Base-by-base conservation (phyloP, 2,113 vertebrate genomes). In the Erpornis zantholeuca region DNA sequence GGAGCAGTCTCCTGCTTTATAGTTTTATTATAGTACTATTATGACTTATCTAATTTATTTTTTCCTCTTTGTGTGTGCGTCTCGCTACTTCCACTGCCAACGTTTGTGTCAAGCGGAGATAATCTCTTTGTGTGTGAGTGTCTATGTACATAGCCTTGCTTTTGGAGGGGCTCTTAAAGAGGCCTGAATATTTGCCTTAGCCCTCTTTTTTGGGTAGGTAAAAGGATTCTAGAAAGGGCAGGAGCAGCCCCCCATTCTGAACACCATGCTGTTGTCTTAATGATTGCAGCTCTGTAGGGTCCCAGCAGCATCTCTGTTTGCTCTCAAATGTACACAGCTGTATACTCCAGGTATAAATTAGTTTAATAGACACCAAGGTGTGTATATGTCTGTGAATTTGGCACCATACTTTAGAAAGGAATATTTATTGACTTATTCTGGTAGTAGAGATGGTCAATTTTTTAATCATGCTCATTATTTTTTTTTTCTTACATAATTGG, bases 41-140 rank as follows among this genome's bases (percentile, higher is more conserved):
- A 97, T 50, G 94, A 95, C 77, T 96, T 96, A 36, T 44, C 92
- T 97, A 93, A 96, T 97, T 97, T 96, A 88, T 91, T 96, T 97
- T 96, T 94, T 93, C 86, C 75, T 92, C 86, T 72, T 53, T 80
- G 53, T 64, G 72, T 57, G 27, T 25, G 65, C 14, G 23, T 79
- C 75, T 97, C 45, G 1, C 52, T 88, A 15, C 56, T 92, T 87
- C 73, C n/a, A 44, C 31, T 88, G 86, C 59, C 50, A 94, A 25
- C 68, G 76, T 87, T 96, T 89, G 70, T 89, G 82, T n/a, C 52
- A 64, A 76, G 85, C 5, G 0, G 75, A 82, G 70, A 72, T 80
- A 94, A 94, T 94, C 47, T 77, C 82, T 77, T 90, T 70, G 88
- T 80, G 31, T 38, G 57, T 38, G 57, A 73, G 25, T 81, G 47